Percentiles rank a stretch among this genome's conserved stretches.
These are phyloP conservation scores for Trochalopteron elliotii DNA, from an alignment of 2,113 vertebrate species.

Conservation along the genomic window DNA sequence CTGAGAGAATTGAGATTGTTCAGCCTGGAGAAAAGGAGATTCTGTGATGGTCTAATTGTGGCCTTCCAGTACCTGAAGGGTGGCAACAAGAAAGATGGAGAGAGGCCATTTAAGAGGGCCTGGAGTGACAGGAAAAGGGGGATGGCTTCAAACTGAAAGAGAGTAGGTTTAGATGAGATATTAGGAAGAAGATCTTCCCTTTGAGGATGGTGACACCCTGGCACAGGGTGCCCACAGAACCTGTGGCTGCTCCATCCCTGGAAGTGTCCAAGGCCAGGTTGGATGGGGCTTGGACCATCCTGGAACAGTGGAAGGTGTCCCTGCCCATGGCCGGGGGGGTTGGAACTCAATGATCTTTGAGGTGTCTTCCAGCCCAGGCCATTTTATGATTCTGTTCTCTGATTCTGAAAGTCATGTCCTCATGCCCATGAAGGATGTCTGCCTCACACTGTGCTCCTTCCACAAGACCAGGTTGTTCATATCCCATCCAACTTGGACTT, in stretches of 20 bases:
- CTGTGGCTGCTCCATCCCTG: not conserved
- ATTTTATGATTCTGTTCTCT: not conserved
- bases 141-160: accelerated
- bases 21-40: not conserved
- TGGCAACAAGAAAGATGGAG: not conserved
- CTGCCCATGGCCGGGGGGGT: accelerated
- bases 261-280: not conserved
- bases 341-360: not conserved
- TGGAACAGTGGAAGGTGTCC: not conserved
- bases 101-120: not conserved
- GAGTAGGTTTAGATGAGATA: not conserved
- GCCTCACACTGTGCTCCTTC: accelerated
- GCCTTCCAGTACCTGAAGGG: not conserved
- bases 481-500: not conserved
- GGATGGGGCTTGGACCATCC: accelerated
- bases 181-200: not conserved
- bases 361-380: not conserved
- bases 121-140: not conserved
- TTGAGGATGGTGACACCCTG: not conserved
- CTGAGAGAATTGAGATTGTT: not conserved
- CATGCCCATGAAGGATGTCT: not conserved
- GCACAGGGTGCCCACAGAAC: not conserved
- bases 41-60: no score
- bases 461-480: accelerated
- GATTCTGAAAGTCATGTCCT: not conserved